Evolutionary conservation across 2,113 vertebrate species (phyloP), one percentile per base, ranked within the genome.

Genomic region (Sitta europaea): DNA sequence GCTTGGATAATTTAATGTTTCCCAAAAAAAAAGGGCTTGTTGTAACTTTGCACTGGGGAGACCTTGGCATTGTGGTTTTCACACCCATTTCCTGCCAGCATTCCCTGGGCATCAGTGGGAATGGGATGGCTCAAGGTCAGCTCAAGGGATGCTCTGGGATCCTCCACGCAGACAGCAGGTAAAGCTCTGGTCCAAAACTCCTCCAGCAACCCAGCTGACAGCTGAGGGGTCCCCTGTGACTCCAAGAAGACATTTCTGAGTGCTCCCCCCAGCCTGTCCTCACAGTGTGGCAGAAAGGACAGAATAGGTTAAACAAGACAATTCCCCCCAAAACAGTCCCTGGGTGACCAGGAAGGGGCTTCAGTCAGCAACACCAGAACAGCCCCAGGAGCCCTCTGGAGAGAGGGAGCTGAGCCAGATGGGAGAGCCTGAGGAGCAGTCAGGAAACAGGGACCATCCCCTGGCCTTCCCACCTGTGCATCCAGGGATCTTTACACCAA

Each of bases 181-280:
- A 1, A 35, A 66, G n/a, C 38, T 70, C 29, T 11, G 12, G 54
- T 73, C 63, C 80, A 61, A 29, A 80, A 35, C 5, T 36, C 6
- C 48, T 68, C 58, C 5, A 6, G 65, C n/a, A 89, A 57, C 1
- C 17, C 48, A 38, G 29, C 35, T 75, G 75, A 43, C 3, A 33
- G 67, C 43, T 67, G 83, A 57, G 24, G 27, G 16, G 25, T 12
- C 12, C 84, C 45, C n/a, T 43, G 40, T 0, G 2, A 1, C 81
- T 47, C 75, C 4, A 2, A 61, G 54, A 58, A 23, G 36, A 43
- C 0, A 25, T 22, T 70, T 61, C 74, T 27, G 42, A 25, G 54
- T 0, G 4, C 36, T 53, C 0, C 7, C 13, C 33, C 23, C 57
- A 55, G 35, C 36, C 36, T 14, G 14, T 2, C 5, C 27, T 16